Evolutionary conservation across 2,888 invertebrate species (phyloP), one percentile per base, ranked within the genome.

Genomic region (Nomada ferruginata): DNA sequence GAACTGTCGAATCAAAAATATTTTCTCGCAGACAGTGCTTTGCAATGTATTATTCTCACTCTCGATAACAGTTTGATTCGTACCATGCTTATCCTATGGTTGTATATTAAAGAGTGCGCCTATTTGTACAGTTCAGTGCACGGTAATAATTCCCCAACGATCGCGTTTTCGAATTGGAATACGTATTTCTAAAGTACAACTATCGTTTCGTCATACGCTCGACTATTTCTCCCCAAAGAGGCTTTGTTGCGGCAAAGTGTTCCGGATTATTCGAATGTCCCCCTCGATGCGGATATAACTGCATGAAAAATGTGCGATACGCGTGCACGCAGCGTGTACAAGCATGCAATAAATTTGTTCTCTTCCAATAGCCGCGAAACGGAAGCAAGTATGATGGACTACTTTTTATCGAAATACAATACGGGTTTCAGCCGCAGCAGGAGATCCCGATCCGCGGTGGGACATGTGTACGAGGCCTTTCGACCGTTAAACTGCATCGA

Each of bases 351-450:
- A 82, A 82, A 84, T 87, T 82, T 42, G 78, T 78, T 23, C 23
- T 57, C 42, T 65, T n/a, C 57, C 79, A 29, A 77, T 63, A 44
- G 65, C 79, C 64, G 61, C 69, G 70, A 79, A 85, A 81, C 81
- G 78, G 80, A 83, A 86, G 60, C 84, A 76, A 77, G 71, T 75
- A 83, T 77, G 85, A 86, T 74, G 60, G 65, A 72, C 77, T 76
- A 85, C 7, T 5, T 87, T 87, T 85, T 85, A 87, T 85, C 77
- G 79, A 78, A 86, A 79, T 73, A 77, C 83, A 82, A 83, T 85
- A 74, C 74, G 79, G 76, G 76, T 70, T 70, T 80, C 74, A 29
- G 50, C 13, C 63, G n/a, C 42, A 26, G 64, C 23, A 57, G 57
- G 52, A 61, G 61, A 57, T 61, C 60, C 63, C 79, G 76, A 82